Evolutionary conservation across 2,888 invertebrate genomes (phyloP).

Genomic region (Eupithecia inturbata): DNA sequence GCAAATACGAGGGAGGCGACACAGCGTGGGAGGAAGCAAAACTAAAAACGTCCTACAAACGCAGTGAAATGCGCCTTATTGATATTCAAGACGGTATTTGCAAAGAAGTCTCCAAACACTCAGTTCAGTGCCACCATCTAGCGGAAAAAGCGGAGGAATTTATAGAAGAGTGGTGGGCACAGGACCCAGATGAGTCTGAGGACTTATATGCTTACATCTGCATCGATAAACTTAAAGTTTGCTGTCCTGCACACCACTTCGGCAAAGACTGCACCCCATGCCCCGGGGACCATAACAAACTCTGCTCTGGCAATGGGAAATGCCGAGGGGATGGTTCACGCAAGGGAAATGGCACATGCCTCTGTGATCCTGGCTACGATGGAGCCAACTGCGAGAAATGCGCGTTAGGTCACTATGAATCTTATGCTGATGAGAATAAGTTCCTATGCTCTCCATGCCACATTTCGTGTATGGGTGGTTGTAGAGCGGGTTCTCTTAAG

Average conservation of each 20-base stretch:
- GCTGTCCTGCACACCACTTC: constrained; percentile 93
- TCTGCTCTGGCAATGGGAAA: constrained; percentile 93
- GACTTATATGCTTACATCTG: constrained; percentile 88
- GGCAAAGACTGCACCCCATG: constrained; percentile 93
- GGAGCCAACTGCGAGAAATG: constrained; percentile 93
- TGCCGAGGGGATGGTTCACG: constrained; percentile 94
- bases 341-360: constrained; percentile 96
- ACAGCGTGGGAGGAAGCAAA: constrained; percentile 97
- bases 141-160: constrained; percentile 92
- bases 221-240: constrained; percentile 88
- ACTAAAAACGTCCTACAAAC: constrained; percentile 90
- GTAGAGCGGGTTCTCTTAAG: constrained; percentile 88
- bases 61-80: constrained; percentile 94
- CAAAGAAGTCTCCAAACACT: constrained; percentile 87
- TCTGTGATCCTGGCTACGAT: constrained; percentile 92
- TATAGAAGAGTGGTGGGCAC: constrained; percentile 95
- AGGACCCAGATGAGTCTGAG: constrained; percentile 72
- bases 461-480: constrained; percentile 89
- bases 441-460: constrained; percentile 92
- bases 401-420: constrained; percentile 87
- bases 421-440: constrained; percentile 89
- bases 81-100: constrained; percentile 96
- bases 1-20: constrained; percentile 96
- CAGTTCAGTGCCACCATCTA: constrained; percentile 92
- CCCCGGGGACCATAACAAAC: constrained; percentile 87